Evolutionary conservation across 2,113 vertebrate species (phyloP), one percentile per base, ranked within the genome.

Genomic region (Stictonetta naevosa): DNA sequence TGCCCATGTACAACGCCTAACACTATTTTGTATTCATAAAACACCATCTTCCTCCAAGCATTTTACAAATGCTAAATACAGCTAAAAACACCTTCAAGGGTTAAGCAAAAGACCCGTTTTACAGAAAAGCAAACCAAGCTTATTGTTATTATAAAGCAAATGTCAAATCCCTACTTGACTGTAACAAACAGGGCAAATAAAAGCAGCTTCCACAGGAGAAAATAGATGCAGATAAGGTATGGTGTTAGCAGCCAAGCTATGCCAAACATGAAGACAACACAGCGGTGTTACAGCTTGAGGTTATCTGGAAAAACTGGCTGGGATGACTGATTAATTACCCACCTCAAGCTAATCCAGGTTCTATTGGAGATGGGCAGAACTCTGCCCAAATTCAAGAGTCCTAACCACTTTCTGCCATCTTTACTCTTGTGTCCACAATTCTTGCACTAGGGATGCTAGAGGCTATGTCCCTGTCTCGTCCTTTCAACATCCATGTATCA

Each of bases 21-120:
- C 48, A 19, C 53, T 89, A 56, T 81, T 95, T 78, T 89, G 92
- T 87, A 95, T 96, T 95, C 91, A 81, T 91, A 96, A 59, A 95
- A 71, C 77, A 89, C 83, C 1, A 4, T 83, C 79, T 92, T 87
- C 77, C 83, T 93, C 81, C 26, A 1, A 95, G 91, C 80, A 90
- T 60, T 96, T 95, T 90, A 92, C 55, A 96, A 95, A 97, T 44
- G 64, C 67, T 96, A 96, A 96, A 94, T 90, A 96, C 69, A 79
- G 79, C 86, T 92, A 74, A 91, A 95, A 97, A 58, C 58, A 85
- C 50, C 75, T 80, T 82, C 62, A 82, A 81, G 38, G n/a, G 60
- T 42, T 80, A 94, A 31, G 48, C 50, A 87, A 93, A 53, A 91
- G 80, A 82, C 73, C 85, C 53, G 83, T 96, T 97, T 92, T 79